Percentiles rank a stretch among this genome's conserved stretches.
Evolutionary conservation across 92 coral and sea anemone species (phyloP).

Genomic region (Anthopleura xanthogrammica): DNA sequence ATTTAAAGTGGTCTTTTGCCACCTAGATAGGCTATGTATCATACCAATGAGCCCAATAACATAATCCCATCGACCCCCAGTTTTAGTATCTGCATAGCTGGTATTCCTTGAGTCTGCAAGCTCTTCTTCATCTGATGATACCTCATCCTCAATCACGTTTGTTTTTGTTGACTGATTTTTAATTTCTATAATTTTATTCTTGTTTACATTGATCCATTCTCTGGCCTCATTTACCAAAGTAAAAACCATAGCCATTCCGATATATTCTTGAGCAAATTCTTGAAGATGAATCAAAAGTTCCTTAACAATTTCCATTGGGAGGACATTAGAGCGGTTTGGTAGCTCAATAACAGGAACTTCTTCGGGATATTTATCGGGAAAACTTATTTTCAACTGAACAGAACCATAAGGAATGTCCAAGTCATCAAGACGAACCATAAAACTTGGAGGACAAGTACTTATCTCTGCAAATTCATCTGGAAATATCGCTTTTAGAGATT

Average conservation of each 20-base stretch:
- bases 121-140: constrained; percentile 19
- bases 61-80: constrained; percentile 80
- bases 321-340: constrained; percentile 69
- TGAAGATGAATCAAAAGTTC: constrained; percentile 50
- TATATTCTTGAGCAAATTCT: constrained; percentile 41
- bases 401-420: constrained; percentile 48
- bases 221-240: constrained; percentile 61
- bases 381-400: constrained; percentile 60
- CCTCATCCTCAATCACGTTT: neutral
- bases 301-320: constrained; percentile 45
- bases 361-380: constrained; percentile 66
- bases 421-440: constrained; percentile 75
- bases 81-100: constrained; percentile 20
- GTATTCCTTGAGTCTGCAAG: constrained; percentile 21
- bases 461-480: constrained; percentile 70
- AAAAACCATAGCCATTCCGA: constrained; percentile 85
- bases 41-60: constrained; percentile 83
- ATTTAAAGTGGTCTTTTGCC: too few relatives aligned
- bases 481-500: constrained; percentile 70
- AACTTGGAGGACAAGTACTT: constrained; percentile 64
- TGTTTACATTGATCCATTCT: constrained; percentile 63
- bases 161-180: neutral
- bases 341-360: constrained; percentile 62
- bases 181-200: constrained; percentile 19
- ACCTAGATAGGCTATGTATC: neutral